phyloP scores from a whole-genome alignment of 2,888 invertebrate genomes.

The Thereva unica region DNA sequence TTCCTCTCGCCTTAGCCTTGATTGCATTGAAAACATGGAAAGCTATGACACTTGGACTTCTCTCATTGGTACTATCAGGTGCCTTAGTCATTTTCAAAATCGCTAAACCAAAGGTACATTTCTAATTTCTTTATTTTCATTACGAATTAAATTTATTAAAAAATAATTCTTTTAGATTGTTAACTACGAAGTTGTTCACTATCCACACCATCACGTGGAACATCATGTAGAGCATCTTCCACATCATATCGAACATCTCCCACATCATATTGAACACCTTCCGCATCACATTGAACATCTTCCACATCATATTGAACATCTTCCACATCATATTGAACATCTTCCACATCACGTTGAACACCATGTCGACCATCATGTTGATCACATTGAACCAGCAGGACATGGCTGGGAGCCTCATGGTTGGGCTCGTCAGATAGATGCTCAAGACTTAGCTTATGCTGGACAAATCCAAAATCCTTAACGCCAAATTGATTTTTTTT shows the following conservation, averaged over 20 bases:
- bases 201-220: conserved; percentile 65
- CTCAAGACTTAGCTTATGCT: conserved; percentile 56
- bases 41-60: conserved; percentile 80
- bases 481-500: background rate
- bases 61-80: conserved; percentile 81
- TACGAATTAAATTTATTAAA: conserved; percentile 37
- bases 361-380: conserved; percentile 58
- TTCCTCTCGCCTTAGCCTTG: conserved; percentile 77
- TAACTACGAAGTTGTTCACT: conserved; percentile 86
- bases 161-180: conserved; percentile 60
- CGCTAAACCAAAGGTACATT: conserved; percentile 75
- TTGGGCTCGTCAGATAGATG: conserved; percentile 65
- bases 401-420: conserved; percentile 63
- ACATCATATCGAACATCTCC: conserved; percentile 52
- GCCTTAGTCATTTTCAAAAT: conserved; percentile 86
- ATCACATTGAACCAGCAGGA: conserved; percentile 59
- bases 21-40: conserved; percentile 91
- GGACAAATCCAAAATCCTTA: conserved; percentile 46
- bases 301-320: background rate
- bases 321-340: conserved; percentile 56
- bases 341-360: conserved; percentile 56
- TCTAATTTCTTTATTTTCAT: background rate
- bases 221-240: conserved; percentile 57
- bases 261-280: conserved; percentile 53
- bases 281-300: conserved; percentile 54